These are phyloP conservation scores for Sebastolobus alascanus DNA, from an alignment of 2,797 vertebrate species.

Conservation along the genomic window DNA sequence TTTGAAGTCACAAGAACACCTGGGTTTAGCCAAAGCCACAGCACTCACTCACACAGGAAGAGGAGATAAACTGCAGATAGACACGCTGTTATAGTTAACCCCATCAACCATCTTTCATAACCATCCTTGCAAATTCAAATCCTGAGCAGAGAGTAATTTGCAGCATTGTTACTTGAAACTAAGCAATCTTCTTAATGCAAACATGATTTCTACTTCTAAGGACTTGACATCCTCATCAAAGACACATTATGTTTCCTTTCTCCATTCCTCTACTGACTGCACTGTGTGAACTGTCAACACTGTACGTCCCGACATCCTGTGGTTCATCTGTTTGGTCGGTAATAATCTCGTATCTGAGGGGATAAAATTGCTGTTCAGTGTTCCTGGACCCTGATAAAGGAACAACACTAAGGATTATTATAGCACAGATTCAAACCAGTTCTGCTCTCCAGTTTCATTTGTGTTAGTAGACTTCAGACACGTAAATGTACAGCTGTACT, in stretches of 20 bases:
- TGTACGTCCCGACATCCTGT: neutral
- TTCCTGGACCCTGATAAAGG: neutral
- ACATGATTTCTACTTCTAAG: neutral
- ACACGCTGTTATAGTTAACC: neutral
- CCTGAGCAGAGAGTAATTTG: neutral
- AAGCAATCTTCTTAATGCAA: neutral
- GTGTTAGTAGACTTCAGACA: neutral
- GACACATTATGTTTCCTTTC: neutral
- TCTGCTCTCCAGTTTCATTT: neutral
- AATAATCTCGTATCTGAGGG: neutral
- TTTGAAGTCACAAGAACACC: conserved; percentile 54
- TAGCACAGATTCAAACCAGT: neutral
- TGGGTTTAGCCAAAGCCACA: conserved; percentile 62
- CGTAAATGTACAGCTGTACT: neutral
- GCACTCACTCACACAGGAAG: conserved; percentile 69
- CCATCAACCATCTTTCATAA: neutral
- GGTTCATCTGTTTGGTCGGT: neutral
- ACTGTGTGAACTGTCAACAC: neutral
- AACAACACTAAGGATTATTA: neutral
- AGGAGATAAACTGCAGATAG: conserved; percentile 39
- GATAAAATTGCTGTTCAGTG: neutral
- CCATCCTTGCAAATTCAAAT: conserved; percentile 9
- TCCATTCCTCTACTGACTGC: neutral
- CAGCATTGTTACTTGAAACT: neutral
- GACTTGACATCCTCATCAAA: neutral